phyloP scores from a whole-genome alignment of 1,140 invertebrate genomes.

The Akabosia matsudoensis region DNA sequence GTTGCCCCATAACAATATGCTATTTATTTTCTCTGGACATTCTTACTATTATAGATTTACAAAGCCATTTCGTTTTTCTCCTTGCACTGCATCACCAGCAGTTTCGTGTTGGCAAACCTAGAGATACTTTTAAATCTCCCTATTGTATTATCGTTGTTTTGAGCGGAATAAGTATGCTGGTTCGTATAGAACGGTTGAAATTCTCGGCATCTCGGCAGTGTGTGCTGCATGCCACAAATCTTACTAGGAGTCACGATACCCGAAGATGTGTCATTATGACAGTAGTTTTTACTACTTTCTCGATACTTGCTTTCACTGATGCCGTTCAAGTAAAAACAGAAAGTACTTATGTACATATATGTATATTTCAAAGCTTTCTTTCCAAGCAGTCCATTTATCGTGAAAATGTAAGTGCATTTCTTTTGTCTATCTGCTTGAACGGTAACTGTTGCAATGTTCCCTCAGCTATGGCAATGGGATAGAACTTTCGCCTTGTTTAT shows the following conservation, averaged over 20 bases:
- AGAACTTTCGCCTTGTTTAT: no score
- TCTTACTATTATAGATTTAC: no score
- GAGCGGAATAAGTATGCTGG: neutral
- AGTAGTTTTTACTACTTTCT: neutral
- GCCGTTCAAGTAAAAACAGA: no score
- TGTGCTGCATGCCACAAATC: constrained; percentile 16
- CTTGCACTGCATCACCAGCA: neutral
- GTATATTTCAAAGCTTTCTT: no score
- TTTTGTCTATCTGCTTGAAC: constrained; percentile 1
- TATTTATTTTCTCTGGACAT: no score
- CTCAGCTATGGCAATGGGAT: no score
- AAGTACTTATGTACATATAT: no score
- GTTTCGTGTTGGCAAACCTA: neutral
- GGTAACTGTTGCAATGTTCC: no score
- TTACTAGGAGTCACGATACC: neutral
- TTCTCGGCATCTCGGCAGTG: neutral
- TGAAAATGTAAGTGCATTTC: neutral
- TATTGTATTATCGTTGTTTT: neutral
- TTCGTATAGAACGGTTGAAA: neutral
- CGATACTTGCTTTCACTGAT: no score
- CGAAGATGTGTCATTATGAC: neutral
- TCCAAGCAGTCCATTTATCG: no score
- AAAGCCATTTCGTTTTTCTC: neutral
- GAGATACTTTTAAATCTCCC: neutral
- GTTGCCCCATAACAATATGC: no score